Base-by-base conservation (phyloP, 2,113 vertebrate species). In the Hipposideros armiger region DNA sequence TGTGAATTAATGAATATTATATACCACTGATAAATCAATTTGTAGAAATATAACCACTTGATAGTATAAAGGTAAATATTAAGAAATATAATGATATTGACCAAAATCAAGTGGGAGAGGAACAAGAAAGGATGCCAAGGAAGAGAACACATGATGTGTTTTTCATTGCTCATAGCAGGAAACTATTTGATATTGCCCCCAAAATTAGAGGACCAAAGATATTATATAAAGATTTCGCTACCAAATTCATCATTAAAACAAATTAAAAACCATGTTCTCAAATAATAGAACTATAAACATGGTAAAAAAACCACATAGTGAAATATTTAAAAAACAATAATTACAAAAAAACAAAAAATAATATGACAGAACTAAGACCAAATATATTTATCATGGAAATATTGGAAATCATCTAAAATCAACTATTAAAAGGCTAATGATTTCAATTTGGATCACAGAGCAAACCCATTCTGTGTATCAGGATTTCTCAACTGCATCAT, bases 181-280 rank as follows among this genome's bases (percentile, higher is more conserved):
- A 83, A n/a, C 11, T 81, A n/a, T 77, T 72, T 77, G 40, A 54
- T 60, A 90, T 9, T 67, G 11, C 5, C 9, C 8, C 42, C 8
- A 4, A 54, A 95, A 66, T 50, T 52, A 83, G 67, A 89, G 5
- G 26, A n/a, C 22, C 7, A 67, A 78, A 73, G 19, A 47, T 67
- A 81, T 42, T 47, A 47, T 70, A 42, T 52, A 62, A 90, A 60
- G 11, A 58, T 74, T 62, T 72, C 83, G 11, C 7, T 87, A 64
- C 76, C 54, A 77, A 94, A 50, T 16, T 78, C 87, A 90, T 88
- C 11, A 78, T 76, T 96, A 81, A 90, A 95, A 67, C 5, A 77
- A 78, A 84, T 90, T 80, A 40, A 66, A 94, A 94, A 87, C 13
- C 15, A 11, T 56, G 22, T 69, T 78, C 7, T 67, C 52, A 77